Evolutionary conservation across 2,888 invertebrate species (phyloP).

Genomic region (Metopia argyrocephala): DNA sequence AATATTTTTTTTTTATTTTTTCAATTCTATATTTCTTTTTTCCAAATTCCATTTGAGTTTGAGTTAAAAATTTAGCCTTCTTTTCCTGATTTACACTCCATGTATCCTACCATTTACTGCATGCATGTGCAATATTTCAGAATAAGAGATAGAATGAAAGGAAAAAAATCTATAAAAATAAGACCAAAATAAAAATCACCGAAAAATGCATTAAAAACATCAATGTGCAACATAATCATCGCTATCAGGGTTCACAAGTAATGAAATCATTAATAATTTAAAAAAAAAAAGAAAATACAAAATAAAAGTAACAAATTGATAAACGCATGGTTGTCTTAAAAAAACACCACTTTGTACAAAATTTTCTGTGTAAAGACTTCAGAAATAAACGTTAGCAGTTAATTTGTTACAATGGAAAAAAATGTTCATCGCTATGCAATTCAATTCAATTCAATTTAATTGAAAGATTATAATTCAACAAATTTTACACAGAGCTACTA

Average conservation of each 20-base stretch:
- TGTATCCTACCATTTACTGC: constrained; percentile 55
- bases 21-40: neutral
- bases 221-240: constrained; percentile 66
- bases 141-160: constrained; percentile 67
- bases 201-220: constrained; percentile 65
- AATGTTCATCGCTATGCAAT: too few species aligned
- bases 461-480: too few species aligned
- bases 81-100: constrained; percentile 18
- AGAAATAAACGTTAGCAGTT: too few species aligned
- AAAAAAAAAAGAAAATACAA: too few species aligned
- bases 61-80: constrained; percentile 36
- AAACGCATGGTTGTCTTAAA: too few species aligned
- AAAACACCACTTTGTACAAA: too few species aligned
- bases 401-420: too few species aligned
- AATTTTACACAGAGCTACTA: too few species aligned
- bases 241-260: constrained; percentile 55
- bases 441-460: too few species aligned
- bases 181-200: constrained; percentile 58
- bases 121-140: constrained; percentile 62
- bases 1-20: constrained; percentile 31
- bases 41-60: constrained; percentile 34
- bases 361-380: too few species aligned
- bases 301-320: too few species aligned
- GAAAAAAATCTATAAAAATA: constrained; percentile 63
- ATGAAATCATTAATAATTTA: neutral